Conservation (phyloP, 2,888 invertebrate species). For the Sinohyriopsis cumingii region DNA sequence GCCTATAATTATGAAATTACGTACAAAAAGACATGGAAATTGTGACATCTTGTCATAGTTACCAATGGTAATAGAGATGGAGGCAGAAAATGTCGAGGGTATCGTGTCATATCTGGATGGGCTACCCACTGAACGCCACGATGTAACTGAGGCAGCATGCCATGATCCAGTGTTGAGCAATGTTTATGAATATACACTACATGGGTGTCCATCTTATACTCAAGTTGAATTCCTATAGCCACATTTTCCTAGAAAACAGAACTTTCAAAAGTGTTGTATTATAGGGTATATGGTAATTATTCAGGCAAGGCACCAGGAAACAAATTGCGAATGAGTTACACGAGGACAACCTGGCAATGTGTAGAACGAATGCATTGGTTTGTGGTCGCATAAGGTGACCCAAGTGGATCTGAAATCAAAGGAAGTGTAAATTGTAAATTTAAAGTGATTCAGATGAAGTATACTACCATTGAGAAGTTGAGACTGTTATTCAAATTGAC, state of each 20-base stretch:
- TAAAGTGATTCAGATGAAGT: slow-evolving; percentile 11
- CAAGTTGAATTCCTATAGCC: neutral
- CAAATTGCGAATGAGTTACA: slow-evolving; percentile 11
- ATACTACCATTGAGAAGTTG: slow-evolving; percentile 13
- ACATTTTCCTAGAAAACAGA: slow-evolving; percentile 6
- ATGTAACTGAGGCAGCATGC: slow-evolving; percentile 10
- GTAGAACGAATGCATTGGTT: slow-evolving; percentile 13
- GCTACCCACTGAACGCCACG: slow-evolving; percentile 5
- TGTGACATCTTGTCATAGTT: slow-evolving; percentile 62
- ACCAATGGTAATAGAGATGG: slow-evolving; percentile 17
- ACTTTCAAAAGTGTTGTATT: slow-evolving; percentile 14
- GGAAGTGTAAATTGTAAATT: neutral
- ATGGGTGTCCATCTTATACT: slow-evolving; percentile 11
- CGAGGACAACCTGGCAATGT: slow-evolving; percentile 17
- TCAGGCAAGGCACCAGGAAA: slow-evolving; percentile 3
- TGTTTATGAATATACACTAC: slow-evolving; percentile 5
- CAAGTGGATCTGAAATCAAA: slow-evolving; percentile 9
- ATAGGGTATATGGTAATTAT: slow-evolving; percentile 12
- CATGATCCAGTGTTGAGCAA: slow-evolving; percentile 10
- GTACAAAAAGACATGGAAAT: slow-evolving; percentile 56
- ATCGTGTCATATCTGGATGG: slow-evolving; percentile 8
- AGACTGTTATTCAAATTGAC: slow-evolving; percentile 13
- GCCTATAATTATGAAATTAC: slow-evolving; percentile 63
- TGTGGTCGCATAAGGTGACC: slow-evolving; percentile 16
- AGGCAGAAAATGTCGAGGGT: neutral